A percentile compares a stretch with the other conserved stretches of the same genome.
Evolutionary conservation across 2,113 vertebrate species (phyloP).

Genomic region (Rhinopomastus cyanomelas): DNA sequence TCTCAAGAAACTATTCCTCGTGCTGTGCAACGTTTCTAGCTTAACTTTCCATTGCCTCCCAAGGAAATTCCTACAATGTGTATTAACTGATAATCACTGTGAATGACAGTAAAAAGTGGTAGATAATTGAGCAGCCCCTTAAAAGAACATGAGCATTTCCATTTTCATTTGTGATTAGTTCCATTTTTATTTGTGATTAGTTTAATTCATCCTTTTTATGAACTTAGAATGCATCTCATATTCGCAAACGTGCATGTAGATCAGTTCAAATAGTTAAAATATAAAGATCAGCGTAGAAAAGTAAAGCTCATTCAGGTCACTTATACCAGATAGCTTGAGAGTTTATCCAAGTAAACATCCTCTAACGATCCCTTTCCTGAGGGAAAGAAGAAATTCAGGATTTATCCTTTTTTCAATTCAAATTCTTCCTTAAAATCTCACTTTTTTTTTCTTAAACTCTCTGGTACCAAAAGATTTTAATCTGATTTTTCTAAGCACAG

Average conservation of each 20-base stretch:
- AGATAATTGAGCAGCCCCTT: slow-evolving; percentile 15
- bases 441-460: too few relatives aligned
- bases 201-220: background rate
- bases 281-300: background rate
- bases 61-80: background rate
- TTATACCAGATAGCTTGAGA: background rate
- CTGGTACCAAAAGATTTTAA: background rate
- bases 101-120: background rate
- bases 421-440: too few relatives aligned
- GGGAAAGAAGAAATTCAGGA: too few relatives aligned
- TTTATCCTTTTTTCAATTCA: too few relatives aligned
- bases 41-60: background rate
- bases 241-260: background rate
- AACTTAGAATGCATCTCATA: background rate
- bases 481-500: background rate
- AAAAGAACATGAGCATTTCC: background rate
- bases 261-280: background rate
- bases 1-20: background rate
- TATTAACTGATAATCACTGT: slow-evolving; percentile 10
- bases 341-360: background rate
- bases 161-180: background rate
- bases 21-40: background rate
- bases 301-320: background rate
- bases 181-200: background rate
- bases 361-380: too few relatives aligned